Conservation (phyloP, 2,888 invertebrate species). For the Oxyscelio sp. region DNA sequence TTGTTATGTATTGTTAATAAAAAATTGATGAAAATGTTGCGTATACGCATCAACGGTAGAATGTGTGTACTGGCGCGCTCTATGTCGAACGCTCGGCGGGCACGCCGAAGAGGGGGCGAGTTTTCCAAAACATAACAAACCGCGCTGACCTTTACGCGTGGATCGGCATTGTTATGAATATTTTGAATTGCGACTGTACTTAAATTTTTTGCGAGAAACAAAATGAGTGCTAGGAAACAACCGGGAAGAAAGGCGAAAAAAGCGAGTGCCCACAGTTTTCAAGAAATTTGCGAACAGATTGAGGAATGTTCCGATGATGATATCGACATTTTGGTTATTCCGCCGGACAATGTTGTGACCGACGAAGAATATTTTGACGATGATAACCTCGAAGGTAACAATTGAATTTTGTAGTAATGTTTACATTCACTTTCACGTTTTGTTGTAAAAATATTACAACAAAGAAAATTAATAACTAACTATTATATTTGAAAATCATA, state of each 20-base stretch:
- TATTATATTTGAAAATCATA: too few relatives aligned
- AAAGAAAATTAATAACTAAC: too few relatives aligned
- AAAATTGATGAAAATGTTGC: neutral
- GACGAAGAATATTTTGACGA: conserved; percentile 7
- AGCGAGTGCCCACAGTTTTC: neutral
- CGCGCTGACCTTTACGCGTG: conserved; percentile 3
- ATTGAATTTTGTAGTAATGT: too few relatives aligned
- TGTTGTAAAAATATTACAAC: neutral
- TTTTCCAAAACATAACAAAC: neutral
- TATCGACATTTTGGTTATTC: neutral
- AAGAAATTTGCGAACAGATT: neutral
- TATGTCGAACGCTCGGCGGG: neutral
- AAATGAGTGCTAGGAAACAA: conserved; percentile 4
- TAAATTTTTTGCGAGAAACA: conserved; percentile 5
- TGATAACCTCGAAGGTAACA: neutral
- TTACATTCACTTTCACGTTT: too few relatives aligned
- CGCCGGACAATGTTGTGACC: neutral
- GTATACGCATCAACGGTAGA: conserved; percentile 18
- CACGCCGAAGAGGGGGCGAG: neutral
- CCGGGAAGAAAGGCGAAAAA: conserved; percentile 8
- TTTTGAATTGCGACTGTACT: conserved; percentile 2
- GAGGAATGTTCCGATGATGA: conserved; percentile 1
- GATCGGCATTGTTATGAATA: conserved; percentile 2
- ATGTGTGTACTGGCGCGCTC: neutral
- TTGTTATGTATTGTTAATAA: conserved; percentile 12